phyloP scores from a whole-genome alignment of 2,113 vertebrate species.

The Saccopteryx bilineata region DNA sequence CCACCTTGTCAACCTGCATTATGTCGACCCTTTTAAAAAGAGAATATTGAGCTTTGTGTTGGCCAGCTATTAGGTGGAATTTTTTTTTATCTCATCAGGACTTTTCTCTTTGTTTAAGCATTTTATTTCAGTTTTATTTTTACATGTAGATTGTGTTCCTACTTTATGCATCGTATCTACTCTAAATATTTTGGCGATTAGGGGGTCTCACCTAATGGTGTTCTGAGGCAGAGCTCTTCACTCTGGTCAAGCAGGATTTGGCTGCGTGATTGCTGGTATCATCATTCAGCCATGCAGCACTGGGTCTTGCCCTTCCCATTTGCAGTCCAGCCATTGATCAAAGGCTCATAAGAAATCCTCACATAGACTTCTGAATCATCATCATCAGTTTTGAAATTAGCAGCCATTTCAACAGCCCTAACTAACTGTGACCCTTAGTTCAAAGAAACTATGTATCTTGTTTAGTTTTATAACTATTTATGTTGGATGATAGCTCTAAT shows the following conservation, averaged over 20 bases:
- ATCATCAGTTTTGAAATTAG: neutral
- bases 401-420: neutral
- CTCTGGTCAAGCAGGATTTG: neutral
- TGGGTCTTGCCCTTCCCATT: neutral
- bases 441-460: neutral
- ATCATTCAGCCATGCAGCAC: rapidly evolving
- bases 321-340: neutral
- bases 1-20: neutral
- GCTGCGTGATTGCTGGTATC: neutral
- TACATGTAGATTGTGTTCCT: neutral
- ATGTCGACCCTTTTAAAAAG: neutral
- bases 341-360: neutral
- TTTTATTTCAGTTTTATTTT: slow-evolving; percentile 10
- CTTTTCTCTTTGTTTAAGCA: neutral
- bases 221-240: neutral
- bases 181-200: neutral
- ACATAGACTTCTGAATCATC: neutral
- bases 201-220: neutral
- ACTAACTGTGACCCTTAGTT: neutral
- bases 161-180: neutral
- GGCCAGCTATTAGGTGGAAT: neutral
- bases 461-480: slow-evolving; percentile 4
- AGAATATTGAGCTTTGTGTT: neutral
- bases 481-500: neutral
- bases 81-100: neutral